phyloP scores from a whole-genome alignment of 2,888 invertebrate species.

The Diabrotica balteata region DNA sequence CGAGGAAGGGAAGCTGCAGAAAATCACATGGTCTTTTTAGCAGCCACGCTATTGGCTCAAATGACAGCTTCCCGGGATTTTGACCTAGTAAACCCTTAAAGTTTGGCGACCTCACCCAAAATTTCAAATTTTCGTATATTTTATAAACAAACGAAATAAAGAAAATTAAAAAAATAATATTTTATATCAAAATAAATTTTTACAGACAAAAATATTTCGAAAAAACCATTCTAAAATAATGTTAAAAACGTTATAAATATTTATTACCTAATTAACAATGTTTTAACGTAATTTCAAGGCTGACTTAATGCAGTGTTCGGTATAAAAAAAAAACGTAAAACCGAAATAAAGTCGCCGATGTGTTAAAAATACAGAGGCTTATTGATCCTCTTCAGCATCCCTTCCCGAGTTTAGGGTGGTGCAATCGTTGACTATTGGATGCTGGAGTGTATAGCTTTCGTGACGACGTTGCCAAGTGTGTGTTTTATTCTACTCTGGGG shows the following conservation, averaged over 20 bases:
- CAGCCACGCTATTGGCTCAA: conserved; percentile 53
- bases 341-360: conserved; percentile 8
- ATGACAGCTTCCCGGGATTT: conserved; percentile 58
- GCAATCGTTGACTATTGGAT: conserved; percentile 30
- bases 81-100: conserved; percentile 60
- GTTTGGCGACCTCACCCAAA: conserved; percentile 55
- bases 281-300: too few species aligned
- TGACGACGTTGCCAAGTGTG: conserved; percentile 10
- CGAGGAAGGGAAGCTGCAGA: conserved; percentile 59
- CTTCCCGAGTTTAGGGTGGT: conserved; percentile 39
- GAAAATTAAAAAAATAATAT: neutral
- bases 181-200: neutral
- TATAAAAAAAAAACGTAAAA: conserved; percentile 1
- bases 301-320: neutral
- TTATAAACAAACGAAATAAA: neutral
- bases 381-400: conserved; percentile 33
- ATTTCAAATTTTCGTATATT: conserved; percentile 21
- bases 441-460: conserved; percentile 23
- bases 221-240: neutral
- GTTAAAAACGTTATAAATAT: neutral
- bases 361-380: conserved; percentile 22
- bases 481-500: neutral
- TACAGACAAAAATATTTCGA: neutral
- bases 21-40: conserved; percentile 53
- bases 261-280: neutral